Conservation (phyloP, 2,888 invertebrate genomes). For the Reticulitermes lucifugus region DNA sequence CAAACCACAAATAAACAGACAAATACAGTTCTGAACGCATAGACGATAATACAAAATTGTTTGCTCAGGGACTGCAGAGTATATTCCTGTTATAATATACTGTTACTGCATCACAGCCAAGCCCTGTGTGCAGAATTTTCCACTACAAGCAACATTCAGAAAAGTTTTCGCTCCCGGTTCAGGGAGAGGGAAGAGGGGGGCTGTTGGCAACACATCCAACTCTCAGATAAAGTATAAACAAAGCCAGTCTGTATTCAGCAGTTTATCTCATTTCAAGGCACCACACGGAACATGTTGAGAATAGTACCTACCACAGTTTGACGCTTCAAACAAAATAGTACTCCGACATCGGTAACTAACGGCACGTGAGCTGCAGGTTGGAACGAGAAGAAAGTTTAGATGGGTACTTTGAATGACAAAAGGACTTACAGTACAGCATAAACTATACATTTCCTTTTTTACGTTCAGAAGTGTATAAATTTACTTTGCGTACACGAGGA, state of each 20-base stretch:
- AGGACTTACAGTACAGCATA: too few species aligned
- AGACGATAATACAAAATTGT: background rate
- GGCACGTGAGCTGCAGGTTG: too few species aligned
- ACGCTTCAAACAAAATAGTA: background rate
- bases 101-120: background rate
- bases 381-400: too few species aligned
- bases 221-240: background rate
- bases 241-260: background rate
- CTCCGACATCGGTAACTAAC: background rate
- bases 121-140: background rate
- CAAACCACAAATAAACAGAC: too few species aligned
- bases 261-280: background rate
- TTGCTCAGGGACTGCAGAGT: background rate
- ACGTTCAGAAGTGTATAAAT: too few species aligned
- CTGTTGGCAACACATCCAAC: background rate
- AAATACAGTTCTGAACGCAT: background rate
- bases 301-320: background rate
- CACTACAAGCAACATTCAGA: background rate
- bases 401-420: too few species aligned
- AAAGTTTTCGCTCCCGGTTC: background rate
- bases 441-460: too few species aligned
- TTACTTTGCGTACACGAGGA: too few species aligned
- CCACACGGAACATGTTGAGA: background rate
- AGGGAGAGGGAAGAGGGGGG: background rate
- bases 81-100: too few species aligned